These are phyloP conservation scores for Ardeotis arabs DNA, from an alignment of 2,113 vertebrate species.

Conservation along the genomic window DNA sequence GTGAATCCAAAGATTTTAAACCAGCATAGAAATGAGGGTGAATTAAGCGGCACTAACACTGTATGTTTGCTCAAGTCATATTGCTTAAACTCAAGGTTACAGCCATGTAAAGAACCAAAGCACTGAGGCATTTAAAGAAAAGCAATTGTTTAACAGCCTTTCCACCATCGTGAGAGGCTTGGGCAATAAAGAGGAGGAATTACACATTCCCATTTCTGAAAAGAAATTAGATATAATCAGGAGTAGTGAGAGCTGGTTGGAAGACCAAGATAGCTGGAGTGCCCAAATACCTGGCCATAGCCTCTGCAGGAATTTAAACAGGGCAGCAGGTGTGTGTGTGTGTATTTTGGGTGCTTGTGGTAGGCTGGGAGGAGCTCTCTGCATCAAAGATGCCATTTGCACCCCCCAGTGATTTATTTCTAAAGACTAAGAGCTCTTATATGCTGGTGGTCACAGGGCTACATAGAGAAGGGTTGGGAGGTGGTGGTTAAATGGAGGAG, in stretches of 20 bases:
- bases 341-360: background rate
- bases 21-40: background rate
- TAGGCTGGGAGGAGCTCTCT: background rate
- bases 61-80: rapidly evolving
- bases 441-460: background rate
- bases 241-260: background rate
- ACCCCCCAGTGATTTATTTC: background rate
- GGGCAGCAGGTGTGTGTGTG: background rate
- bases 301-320: background rate
- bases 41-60: background rate
- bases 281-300: background rate
- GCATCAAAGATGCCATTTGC: background rate
- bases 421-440: background rate
- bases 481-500: background rate
- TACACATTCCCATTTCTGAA: background rate
- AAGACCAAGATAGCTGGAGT: background rate
- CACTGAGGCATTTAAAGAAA: background rate
- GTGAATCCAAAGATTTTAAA: background rate
- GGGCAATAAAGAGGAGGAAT: background rate
- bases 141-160: background rate
- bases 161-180: background rate
- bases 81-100: background rate
- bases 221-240: background rate
- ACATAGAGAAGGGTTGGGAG: background rate
- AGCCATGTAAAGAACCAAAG: background rate